These are phyloP conservation scores for Fabriciana adippe DNA, from an alignment of 2,888 invertebrate species.

Conservation along the genomic window DNA sequence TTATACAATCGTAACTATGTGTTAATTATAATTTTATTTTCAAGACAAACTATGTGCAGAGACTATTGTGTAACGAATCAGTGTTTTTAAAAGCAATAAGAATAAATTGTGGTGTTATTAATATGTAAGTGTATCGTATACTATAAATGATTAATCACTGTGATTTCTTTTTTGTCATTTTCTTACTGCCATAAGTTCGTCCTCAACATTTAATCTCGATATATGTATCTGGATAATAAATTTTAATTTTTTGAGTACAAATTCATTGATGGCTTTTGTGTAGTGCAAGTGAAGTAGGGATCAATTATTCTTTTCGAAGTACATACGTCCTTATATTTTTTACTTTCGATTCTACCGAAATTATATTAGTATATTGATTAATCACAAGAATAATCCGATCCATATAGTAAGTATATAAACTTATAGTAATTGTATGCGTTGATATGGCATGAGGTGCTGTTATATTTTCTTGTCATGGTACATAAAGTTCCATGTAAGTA, in stretches of 20 bases:
- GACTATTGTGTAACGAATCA: slow-evolving; percentile 56
- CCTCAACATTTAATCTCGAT: slow-evolving; percentile 34
- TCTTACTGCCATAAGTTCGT: slow-evolving; percentile 40
- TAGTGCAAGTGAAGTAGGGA: slow-evolving; percentile 7
- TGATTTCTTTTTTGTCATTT: slow-evolving; percentile 57
- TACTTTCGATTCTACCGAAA: slow-evolving; percentile 31
- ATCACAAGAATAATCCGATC: slow-evolving; percentile 22
- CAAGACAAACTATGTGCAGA: slow-evolving; percentile 52
- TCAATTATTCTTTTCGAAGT: slow-evolving; percentile 20
- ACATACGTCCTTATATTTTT: slow-evolving; percentile 3
- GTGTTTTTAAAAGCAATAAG: slow-evolving; percentile 46
- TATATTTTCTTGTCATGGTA: slow-evolving; percentile 43
- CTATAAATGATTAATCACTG: slow-evolving; percentile 49
- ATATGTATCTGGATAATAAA: slow-evolving; percentile 25
- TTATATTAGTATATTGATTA: slow-evolving; percentile 30
- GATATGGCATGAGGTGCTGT: slow-evolving; percentile 46
- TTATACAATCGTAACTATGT: slow-evolving; percentile 61
- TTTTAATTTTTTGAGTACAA: slow-evolving; percentile 8
- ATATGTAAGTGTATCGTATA: slow-evolving; percentile 60
- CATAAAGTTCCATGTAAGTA: slow-evolving; percentile 6
- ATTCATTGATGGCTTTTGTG: neutral
- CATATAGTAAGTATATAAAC: slow-evolving; percentile 47
- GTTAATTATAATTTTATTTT: slow-evolving; percentile 56
- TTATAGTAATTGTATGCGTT: slow-evolving; percentile 59
- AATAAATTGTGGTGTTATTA: slow-evolving; percentile 48